Conservation (phyloP, 2,888 invertebrate genomes). For the Pseudeuparius sepicola region DNA sequence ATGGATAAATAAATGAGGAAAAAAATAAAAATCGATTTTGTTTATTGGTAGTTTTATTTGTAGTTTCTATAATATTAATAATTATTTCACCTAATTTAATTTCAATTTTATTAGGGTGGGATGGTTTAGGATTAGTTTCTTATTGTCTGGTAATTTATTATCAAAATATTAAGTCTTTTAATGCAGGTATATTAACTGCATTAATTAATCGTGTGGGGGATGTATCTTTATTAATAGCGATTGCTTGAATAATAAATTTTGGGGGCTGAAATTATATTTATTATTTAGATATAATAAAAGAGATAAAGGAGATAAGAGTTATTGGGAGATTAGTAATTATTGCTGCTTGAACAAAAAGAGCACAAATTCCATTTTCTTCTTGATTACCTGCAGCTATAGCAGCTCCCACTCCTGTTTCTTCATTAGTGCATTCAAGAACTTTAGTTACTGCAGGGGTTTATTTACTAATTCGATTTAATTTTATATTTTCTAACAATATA, state of each 20-base stretch:
- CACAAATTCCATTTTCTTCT: constrained; percentile 71
- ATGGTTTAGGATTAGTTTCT: constrained; percentile 62
- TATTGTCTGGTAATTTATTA: constrained; percentile 66
- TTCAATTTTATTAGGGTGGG: constrained; percentile 57
- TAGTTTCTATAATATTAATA: constrained; percentile 48
- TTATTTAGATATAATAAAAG: constrained; percentile 15
- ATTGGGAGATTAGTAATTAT: constrained; percentile 24
- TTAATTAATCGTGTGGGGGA: constrained; percentile 67
- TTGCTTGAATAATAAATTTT: constrained; percentile 19
- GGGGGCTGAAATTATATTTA: constrained; percentile 17
- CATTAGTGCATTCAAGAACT: constrained; percentile 19
- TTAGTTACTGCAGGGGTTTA: constrained; percentile 64
- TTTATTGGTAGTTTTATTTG: constrained; percentile 54
- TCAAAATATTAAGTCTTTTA: constrained; percentile 57
- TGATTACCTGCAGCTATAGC: constrained; percentile 47
- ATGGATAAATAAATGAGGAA: constrained; percentile 52
- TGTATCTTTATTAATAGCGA: constrained; percentile 50
- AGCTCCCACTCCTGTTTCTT: constrained; percentile 57
- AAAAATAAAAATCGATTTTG: constrained; percentile 53
- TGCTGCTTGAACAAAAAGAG: constrained; percentile 64
- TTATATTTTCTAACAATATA: constrained; percentile 40
- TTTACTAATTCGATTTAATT: constrained; percentile 61
- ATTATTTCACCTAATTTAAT: constrained; percentile 17
- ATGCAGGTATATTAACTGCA: constrained; percentile 61
- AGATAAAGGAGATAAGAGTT: constrained; percentile 9